Evolutionary conservation across 2,113 vertebrate species (phyloP), one percentile per base, ranked within the genome.

Genomic region (Cyprinodon tularosa): DNA sequence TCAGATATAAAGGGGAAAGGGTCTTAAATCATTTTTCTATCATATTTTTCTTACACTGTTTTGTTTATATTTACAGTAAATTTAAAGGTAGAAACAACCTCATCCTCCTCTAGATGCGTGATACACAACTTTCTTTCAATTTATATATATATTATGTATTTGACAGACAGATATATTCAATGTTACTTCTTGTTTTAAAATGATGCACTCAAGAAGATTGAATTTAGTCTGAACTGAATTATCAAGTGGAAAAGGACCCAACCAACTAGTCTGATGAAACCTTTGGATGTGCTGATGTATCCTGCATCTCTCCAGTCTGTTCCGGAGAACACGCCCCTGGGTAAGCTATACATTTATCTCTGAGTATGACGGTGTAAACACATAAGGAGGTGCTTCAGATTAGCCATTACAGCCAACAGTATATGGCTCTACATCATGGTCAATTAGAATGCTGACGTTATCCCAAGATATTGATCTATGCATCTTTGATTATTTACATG

Each of bases 401-500:
- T 2, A 17, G 42, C 53, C 17, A 60, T 62, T 61, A 40, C 3
- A 15, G 40, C 22, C 45, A 13, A 22, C 11, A 64, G 68, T 12
- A 38, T 3, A 68, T 15, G 42, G 45, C 48, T 38, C 7, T 57
- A 38, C 22, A 65, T 57, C 47, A 38, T 40, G 53, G 3, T 42
- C 66, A 63, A 63, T 62, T 29, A 68, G 12, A 62, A 42, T n/a
- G 14, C 15, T 65, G 15, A 70, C 68, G 50, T 71, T 29, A 42
- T 68, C 65, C 50, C 64, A 42, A 62, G 12, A 36, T 1, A 69
- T 69, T 63, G 60, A 76, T 71, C 38, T 12, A 15, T 57, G 38
- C 11, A 53, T 57, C n/a, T 39, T 14, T 40, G 22, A 22, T 70
- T 22, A 62, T 65, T 53, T 64, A 10, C 4, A 38, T 62, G 42